Base-by-base conservation (phyloP, 1,140 invertebrate genomes). In the Ostrea edulis region DNA sequence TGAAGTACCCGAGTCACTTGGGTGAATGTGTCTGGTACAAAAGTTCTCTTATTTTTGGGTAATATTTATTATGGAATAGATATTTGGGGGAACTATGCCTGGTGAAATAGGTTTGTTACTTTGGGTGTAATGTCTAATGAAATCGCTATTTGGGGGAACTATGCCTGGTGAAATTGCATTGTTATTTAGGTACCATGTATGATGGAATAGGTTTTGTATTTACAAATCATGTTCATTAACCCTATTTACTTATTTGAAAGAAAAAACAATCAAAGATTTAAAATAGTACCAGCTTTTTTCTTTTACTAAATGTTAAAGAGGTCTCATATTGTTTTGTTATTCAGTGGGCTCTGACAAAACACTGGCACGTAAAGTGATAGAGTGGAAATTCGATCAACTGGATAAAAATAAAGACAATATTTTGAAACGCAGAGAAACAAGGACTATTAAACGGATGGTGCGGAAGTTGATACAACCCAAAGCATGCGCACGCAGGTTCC, bases 331-430 rank as follows among this genome's bases (percentile, higher is more conserved):
- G 12, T 0, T n/a, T n/a, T n/a, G 29, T 62, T 55, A 44, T 44
- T 55, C 5, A 54, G 51, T 29, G 44, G 51, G 58, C 25, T 29
- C 22, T 29, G 68, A 77, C 25, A 85, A 85, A 71, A 84, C 89
- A 29, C 29, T 82, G 20, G 90, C 92, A 62, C 92, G 92, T 84
- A 88, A 89, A 82, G 92, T 94, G 0, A 92, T 98, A 11, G 96
- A 97, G 77, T 99, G 98, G 98, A 98, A 99, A 94, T 99, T 98
- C 92, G 94, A 95, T 1, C 96, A 97, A 77, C 95, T 99, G 91
- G 98, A 99, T 95, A 94, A 94, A 53, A 97, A 98, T 94, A 95
- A 95, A 17, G 97, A 98, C 94, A 96, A 96, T 44, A 95, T 95
- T 77, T 94, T 99, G 83, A 97, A 97, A 92, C 96, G 96, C 90